Conservation (phyloP, 64 coral and sea anemone species). For the Stylophora pistillata region DNA sequence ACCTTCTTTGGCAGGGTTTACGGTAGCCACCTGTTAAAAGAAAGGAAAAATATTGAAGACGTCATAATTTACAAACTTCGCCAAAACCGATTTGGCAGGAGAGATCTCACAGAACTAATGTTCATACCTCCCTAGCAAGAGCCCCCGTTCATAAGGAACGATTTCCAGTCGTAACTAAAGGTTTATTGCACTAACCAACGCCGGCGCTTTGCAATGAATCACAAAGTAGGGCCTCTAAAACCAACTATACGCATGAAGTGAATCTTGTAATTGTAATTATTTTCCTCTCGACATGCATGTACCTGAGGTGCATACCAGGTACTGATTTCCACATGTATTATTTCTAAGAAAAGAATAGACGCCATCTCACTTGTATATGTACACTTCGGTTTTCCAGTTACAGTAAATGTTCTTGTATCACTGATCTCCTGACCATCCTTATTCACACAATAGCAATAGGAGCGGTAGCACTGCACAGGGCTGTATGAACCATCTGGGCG, state of each 20-base stretch:
- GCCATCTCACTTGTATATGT: conserved; percentile 58
- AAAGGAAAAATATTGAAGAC: background rate
- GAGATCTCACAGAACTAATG: too few relatives aligned
- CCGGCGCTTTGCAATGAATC: too few relatives aligned
- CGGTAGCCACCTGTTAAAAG: conserved; percentile 20
- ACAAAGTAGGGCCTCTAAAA: too few relatives aligned
- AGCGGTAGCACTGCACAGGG: conserved; percentile 56
- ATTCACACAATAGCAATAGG: conserved; percentile 82
- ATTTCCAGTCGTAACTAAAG: too few relatives aligned
- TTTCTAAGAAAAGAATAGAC: background rate
- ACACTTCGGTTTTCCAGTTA: conserved; percentile 70
- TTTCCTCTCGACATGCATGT: too few relatives aligned
- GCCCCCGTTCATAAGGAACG: too few relatives aligned
- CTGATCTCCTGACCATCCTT: conserved; percentile 47
- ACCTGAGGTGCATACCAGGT: background rate
- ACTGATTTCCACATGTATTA: background rate
- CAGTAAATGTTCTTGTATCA: conserved; percentile 51
- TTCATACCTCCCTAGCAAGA: too few relatives aligned
- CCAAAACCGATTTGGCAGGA: too few relatives aligned
- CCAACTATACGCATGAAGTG: too few relatives aligned
- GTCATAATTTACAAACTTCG: background rate
- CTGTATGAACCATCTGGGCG: conserved; percentile 65
- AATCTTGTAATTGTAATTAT: too few relatives aligned
- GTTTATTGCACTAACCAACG: too few relatives aligned
- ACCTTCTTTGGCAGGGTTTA: conserved; percentile 48